These are phyloP conservation scores for Campopleginae sp. DNA, from an alignment of 2,888 invertebrate species.

Conservation along the genomic window DNA sequence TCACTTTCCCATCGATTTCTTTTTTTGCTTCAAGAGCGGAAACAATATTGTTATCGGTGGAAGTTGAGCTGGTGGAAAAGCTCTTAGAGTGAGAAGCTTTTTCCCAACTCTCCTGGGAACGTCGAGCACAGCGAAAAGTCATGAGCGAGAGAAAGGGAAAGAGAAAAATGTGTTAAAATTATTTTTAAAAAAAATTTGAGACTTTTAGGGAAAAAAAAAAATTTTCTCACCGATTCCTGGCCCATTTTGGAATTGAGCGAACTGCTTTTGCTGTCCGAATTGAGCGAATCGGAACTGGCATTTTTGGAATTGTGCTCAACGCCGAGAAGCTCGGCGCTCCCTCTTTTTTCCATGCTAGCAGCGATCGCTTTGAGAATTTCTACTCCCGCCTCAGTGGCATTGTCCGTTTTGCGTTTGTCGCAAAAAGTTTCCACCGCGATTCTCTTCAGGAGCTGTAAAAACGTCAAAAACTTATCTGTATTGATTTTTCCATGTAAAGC, in stretches of 20 bases:
- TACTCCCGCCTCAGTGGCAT: conserved; percentile 65
- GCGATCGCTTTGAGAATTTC: conserved; percentile 57
- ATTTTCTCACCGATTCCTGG: conserved; percentile 89
- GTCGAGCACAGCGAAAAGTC: conserved; percentile 37
- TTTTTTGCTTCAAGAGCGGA: conserved; percentile 86
- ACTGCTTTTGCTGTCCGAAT: conserved; percentile 94
- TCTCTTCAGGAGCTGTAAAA: conserved; percentile 49
- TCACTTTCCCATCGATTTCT: conserved; percentile 83
- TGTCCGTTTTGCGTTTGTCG: conserved; percentile 25
- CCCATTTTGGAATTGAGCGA: conserved; percentile 93
- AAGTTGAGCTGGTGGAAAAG: conserved; percentile 88
- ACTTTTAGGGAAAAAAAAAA: background rate
- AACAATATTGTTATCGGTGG: conserved; percentile 87
- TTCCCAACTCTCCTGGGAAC: conserved; percentile 86
- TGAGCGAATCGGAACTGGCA: conserved; percentile 92
- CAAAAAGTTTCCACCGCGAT: conserved; percentile 5
- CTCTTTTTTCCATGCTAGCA: conserved; percentile 87
- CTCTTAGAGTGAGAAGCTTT: conserved; percentile 88
- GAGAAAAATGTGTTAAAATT: conserved; percentile 3
- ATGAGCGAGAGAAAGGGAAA: background rate
- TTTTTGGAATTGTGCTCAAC: conserved; percentile 90
- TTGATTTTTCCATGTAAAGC: background rate
- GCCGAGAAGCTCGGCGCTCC: conserved; percentile 88
- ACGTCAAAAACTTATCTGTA: background rate
- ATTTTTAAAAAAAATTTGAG: background rate